Evolutionary conservation across 1,140 invertebrate species (phyloP).

Genomic region (Drosophila mojavensis): DNA sequence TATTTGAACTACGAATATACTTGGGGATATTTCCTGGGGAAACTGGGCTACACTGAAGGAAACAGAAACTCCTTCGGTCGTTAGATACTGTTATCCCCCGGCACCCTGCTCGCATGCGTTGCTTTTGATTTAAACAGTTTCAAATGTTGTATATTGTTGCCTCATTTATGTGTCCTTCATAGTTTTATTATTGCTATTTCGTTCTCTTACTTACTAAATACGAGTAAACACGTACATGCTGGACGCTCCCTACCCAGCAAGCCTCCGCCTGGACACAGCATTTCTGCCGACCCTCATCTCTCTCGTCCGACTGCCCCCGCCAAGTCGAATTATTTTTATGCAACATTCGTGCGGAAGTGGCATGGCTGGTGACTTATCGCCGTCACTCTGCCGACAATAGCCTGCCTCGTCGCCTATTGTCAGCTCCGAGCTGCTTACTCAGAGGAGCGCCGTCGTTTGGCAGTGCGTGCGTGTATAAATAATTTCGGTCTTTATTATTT

Average conservation of each 20-base stretch:
- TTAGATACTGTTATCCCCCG: slow-evolving; percentile 27
- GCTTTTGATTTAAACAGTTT: slow-evolving; percentile 75
- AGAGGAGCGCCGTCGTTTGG: slow-evolving; percentile 1
- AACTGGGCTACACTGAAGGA: slow-evolving; percentile 1
- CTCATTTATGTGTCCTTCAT: slow-evolving; percentile 48
- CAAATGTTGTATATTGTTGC: slow-evolving; percentile 55
- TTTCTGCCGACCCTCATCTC: background rate
- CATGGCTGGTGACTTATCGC: slow-evolving; percentile 76
- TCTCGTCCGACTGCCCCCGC: background rate
- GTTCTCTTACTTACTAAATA: background rate
- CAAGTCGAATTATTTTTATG: slow-evolving; percentile 51
- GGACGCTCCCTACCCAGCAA: background rate
- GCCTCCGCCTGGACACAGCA: background rate
- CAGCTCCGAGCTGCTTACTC: slow-evolving; percentile 10
- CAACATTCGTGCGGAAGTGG: slow-evolving; percentile 70
- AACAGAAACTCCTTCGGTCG: background rate
- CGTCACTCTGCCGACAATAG: slow-evolving; percentile 60
- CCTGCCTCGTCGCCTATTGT: slow-evolving; percentile 47
- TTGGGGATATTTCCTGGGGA: slow-evolving; percentile 21
- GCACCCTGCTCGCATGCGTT: background rate
- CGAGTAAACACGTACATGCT: slow-evolving; percentile 5
- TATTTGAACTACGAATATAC: slow-evolving; percentile 39
- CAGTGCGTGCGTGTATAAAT: slow-evolving; percentile 69
- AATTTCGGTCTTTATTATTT: slow-evolving; percentile 79
- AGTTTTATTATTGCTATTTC: slow-evolving; percentile 59